A percentile compares a stretch with the other conserved stretches of the same genome.
phyloP scores from a whole-genome alignment of 2,113 vertebrate genomes.

The Aplodontia rufa region DNA sequence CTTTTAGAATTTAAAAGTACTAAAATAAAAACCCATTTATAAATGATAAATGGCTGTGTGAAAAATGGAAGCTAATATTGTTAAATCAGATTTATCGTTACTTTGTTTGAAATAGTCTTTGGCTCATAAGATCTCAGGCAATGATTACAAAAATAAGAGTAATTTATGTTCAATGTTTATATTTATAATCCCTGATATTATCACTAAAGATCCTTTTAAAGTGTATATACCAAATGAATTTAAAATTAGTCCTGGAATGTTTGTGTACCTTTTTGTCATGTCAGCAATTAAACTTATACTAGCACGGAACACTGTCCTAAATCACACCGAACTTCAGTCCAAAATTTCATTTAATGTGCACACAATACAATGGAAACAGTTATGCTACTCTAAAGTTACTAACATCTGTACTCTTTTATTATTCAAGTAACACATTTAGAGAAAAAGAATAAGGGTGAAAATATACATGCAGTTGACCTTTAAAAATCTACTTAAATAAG shows the following conservation, averaged over 20 bases:
- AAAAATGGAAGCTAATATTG: background rate
- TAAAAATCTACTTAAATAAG: background rate
- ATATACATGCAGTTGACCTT: background rate
- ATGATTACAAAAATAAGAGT: background rate
- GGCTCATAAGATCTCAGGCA: background rate
- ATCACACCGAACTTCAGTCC: background rate
- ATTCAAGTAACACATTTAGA: background rate
- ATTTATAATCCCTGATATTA: background rate
- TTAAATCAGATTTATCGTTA: background rate
- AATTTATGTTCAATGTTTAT: background rate
- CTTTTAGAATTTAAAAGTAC: background rate
- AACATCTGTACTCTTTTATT: background rate
- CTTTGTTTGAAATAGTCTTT: background rate
- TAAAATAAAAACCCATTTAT: background rate
- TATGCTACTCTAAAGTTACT: background rate
- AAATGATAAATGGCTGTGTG: background rate
- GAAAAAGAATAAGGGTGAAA: background rate
- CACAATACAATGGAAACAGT: background rate
- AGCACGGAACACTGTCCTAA: background rate
- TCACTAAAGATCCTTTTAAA: background rate
- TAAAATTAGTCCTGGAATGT: background rate
- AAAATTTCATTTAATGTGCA: background rate
- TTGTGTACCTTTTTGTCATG: background rate
- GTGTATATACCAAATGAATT: background rate
- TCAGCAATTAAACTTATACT: background rate